Conservation (phyloP, 2,113 vertebrate genomes). For the Columbina picui region DNA sequence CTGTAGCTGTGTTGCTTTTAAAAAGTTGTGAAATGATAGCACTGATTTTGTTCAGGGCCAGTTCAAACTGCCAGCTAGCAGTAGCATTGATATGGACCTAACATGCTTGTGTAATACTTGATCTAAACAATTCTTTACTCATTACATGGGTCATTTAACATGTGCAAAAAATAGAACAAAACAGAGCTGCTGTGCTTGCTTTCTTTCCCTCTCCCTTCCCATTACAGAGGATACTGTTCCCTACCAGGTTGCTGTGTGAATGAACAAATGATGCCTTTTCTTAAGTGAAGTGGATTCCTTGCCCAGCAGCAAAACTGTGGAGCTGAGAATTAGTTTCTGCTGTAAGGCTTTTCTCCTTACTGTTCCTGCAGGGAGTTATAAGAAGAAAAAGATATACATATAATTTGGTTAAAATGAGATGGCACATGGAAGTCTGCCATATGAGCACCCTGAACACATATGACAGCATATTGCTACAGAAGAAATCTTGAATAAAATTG, state of each 20-base stretch:
- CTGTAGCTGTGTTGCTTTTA: not conserved
- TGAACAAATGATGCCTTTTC: not conserved
- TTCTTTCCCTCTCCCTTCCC: not conserved
- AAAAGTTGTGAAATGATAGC: not conserved
- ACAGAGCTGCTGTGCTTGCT: not conserved
- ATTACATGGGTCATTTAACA: not conserved
- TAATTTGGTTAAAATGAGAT: not conserved
- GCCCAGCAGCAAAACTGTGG: not conserved
- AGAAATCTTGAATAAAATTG: not conserved
- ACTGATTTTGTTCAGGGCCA: not conserved
- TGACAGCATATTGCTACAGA: not conserved
- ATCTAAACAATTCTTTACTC: conserved; percentile 16
- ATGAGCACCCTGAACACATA: not conserved
- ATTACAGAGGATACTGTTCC: not conserved
- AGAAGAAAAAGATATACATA: not conserved
- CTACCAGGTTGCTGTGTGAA: not conserved
- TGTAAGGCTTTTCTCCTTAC: not conserved
- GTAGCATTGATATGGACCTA: not conserved
- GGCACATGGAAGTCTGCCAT: not conserved
- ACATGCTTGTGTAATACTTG: not conserved
- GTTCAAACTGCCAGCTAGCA: not conserved
- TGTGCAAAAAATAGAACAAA: not conserved
- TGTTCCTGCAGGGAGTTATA: not conserved
- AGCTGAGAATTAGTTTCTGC: not conserved
- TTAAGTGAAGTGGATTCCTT: not conserved